Base-by-base conservation (phyloP, 64 coral and sea anemone species). In the Exaiptasia diaphana region DNA sequence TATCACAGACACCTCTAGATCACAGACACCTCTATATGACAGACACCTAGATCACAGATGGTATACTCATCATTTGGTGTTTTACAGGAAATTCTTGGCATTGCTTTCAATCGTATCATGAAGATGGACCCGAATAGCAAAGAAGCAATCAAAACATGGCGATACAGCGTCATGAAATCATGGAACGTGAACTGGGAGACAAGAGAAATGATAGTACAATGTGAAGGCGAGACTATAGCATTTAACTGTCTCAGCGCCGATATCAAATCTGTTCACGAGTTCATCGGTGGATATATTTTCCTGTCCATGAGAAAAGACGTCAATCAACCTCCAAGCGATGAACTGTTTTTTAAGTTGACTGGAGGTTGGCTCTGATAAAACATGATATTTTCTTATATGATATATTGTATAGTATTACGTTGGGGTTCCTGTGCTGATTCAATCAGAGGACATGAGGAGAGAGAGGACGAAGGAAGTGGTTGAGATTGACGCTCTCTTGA, bases 171-270 rank as follows among this genome's bases (percentile, higher is more conserved):
- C n/a, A 97, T 97, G 93, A 87, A 78, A 35, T 82, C 89, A 4
- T 97, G 93, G 93, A 97, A 97, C 37, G 93, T 97, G n/a, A 99
- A 99, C 40, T 99, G 95, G 95, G 95, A 99, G 31, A 99, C 95
- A 1, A 92, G 88, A 49, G 95, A 99, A 70, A 99, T 99, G 95
- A 87, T 99, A 4, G 81, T 99, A 7, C 90, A 99, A 20, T 99
- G 95, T 21, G 95, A 99, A 68, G 95, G 87, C 6, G 95, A 93
- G 68, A 49, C 82, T 55, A 87, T 99, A 14, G 76, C 84, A 8
- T 99, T 99, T 53, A 84, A 77, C 27, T 99, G 95, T 68, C 83
- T 83, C 4, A 93, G 90, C 32, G 85, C 95, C 30, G 95, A 99
- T 33, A 99, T 99, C 75, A 99, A 99, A 35, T 73, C 86, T 53